phyloP scores from a whole-genome alignment of 2,888 invertebrate species.

The Augiades crinisus region DNA sequence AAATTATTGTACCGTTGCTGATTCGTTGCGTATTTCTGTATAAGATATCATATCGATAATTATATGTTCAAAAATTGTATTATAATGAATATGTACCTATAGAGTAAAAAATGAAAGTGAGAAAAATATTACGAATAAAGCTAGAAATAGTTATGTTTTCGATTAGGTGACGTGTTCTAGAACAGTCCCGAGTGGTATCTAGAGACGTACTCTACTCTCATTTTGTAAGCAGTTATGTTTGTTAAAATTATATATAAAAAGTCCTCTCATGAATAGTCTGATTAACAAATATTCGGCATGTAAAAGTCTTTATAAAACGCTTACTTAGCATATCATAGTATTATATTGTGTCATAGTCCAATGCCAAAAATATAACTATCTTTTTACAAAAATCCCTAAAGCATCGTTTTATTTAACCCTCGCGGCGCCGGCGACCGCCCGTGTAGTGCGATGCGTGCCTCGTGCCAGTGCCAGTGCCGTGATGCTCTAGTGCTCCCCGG shows the following conservation, averaged over 20 bases:
- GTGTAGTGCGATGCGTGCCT: conserved; percentile 25
- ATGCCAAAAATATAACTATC: conserved; percentile 82
- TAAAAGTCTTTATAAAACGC: conserved; percentile 82
- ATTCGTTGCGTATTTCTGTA: conserved; percentile 78
- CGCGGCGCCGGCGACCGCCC: conserved; percentile 29
- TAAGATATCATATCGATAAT: conserved; percentile 80
- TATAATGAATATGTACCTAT: conserved; percentile 78
- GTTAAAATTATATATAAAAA: conserved; percentile 79
- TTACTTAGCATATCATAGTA: conserved; percentile 82
- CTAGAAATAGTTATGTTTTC: conserved; percentile 77
- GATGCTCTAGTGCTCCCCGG: conserved; percentile 18
- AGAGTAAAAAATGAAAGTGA: conserved; percentile 79
- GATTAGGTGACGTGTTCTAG: conserved; percentile 71
- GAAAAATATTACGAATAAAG: conserved; percentile 78
- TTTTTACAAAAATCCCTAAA: conserved; percentile 80
- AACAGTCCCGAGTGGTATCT: conserved; percentile 63
- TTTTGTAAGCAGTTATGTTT: conserved; percentile 79
- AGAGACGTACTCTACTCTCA: conserved; percentile 71
- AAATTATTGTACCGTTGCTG: conserved; percentile 73
- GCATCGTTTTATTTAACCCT: conserved; percentile 74
- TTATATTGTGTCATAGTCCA: conserved; percentile 82
- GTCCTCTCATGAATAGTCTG: conserved; percentile 81
- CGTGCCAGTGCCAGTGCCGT: neutral
- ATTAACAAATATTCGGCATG: conserved; percentile 81
- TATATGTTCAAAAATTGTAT: conserved; percentile 80